These are phyloP conservation scores for Willowsia nigromaculata DNA, from an alignment of 2,888 invertebrate species.

Conservation along the genomic window DNA sequence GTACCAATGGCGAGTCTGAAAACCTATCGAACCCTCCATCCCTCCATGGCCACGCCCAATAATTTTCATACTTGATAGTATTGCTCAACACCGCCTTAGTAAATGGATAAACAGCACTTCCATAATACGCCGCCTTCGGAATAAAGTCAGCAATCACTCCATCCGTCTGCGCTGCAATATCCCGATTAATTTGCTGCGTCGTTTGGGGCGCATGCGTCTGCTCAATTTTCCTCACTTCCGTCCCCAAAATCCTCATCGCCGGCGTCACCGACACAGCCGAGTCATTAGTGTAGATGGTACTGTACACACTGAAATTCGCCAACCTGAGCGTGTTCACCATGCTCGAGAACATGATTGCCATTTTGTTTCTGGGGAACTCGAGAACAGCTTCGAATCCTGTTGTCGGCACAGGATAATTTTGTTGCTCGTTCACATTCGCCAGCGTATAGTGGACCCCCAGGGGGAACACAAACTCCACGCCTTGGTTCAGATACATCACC, in stretches of 20 bases:
- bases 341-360: constrained; percentile 75
- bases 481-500: constrained; percentile 71
- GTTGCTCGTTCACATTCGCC: constrained; percentile 75
- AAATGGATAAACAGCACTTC: constrained; percentile 72
- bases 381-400: constrained; percentile 74
- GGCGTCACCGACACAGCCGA: constrained; percentile 35
- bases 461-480: constrained; percentile 75
- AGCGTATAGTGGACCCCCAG: constrained; percentile 74
- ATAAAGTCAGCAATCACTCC: constrained; percentile 69
- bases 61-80: constrained; percentile 72
- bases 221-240: constrained; percentile 64
- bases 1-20: constrained; percentile 68
- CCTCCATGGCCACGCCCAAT: constrained; percentile 75
- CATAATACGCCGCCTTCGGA: constrained; percentile 69
- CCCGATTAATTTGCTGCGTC: constrained; percentile 56
- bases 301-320: constrained; percentile 72
- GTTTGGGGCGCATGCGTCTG: constrained; percentile 38
- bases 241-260: constrained; percentile 71
- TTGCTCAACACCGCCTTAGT: constrained; percentile 68
- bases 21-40: constrained; percentile 65
- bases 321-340: constrained; percentile 74
- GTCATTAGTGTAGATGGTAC: constrained; percentile 71
- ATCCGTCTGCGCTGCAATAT: constrained; percentile 64
- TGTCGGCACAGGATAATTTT: constrained; percentile 67
- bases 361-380: constrained; percentile 74